These are phyloP conservation scores for Steinernema scapterisci DNA, from an alignment of 2,888 invertebrate species.

Conservation along the genomic window DNA sequence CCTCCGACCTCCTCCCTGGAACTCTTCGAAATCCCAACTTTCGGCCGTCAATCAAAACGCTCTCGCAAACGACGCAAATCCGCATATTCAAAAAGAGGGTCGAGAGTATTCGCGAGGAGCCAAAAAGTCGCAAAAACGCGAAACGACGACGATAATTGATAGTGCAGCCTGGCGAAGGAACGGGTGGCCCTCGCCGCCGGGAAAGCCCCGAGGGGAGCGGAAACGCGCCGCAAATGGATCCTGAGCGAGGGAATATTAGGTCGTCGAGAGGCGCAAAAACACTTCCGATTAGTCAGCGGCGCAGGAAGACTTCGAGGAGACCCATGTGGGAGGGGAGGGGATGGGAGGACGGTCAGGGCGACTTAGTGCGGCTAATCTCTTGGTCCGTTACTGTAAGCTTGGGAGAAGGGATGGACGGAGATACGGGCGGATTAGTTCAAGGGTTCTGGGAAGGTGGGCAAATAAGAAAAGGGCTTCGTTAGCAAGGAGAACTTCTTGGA, in stretches of 20 bases:
- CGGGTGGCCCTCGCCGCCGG: neutral
- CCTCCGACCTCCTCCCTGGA: too few species aligned
- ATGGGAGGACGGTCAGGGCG: slow-evolving; percentile 7
- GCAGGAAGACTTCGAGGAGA: neutral
- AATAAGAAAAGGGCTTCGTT: too few species aligned
- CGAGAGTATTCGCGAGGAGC: neutral
- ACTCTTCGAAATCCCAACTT: neutral
- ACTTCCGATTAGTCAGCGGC: slow-evolving; percentile 12
- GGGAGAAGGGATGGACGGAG: too few species aligned
- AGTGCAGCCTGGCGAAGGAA: neutral
- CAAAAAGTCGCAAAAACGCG: neutral
- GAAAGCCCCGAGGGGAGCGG: neutral
- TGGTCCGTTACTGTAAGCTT: too few species aligned
- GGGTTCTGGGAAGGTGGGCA: too few species aligned
- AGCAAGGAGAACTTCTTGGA: too few species aligned
- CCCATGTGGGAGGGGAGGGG: neutral
- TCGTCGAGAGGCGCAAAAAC: slow-evolving; percentile 1
- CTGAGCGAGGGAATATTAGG: neutral
- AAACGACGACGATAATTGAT: slow-evolving; percentile 5
- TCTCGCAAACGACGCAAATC: too few species aligned
- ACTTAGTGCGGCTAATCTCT: slow-evolving; percentile 9
- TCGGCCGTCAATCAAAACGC: neutral
- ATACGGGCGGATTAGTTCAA: too few species aligned
- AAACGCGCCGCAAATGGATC: slow-evolving; percentile 18
- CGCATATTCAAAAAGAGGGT: neutral